Conservation (phyloP, 2,113 vertebrate genomes). For the Centropristis striata region DNA sequence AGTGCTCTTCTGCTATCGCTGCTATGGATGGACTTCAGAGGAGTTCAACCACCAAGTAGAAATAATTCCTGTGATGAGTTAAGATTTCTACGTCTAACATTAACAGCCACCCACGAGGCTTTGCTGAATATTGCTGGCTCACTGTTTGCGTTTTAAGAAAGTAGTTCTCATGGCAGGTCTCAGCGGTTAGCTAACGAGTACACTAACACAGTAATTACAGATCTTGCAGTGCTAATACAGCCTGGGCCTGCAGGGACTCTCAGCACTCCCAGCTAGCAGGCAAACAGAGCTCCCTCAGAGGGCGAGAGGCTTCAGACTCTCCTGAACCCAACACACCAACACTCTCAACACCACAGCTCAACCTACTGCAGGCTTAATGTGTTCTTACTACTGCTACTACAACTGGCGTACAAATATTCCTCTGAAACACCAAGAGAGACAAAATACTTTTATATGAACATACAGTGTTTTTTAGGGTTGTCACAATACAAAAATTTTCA, state of each 20-base stretch:
- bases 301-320: neutral
- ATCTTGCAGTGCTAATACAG: neutral
- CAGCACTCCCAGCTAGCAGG: conserved; percentile 9
- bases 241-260: conserved; percentile 16
- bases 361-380: neutral
- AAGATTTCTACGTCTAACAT: neutral
- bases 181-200: conserved; percentile 21
- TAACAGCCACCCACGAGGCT: rapidly evolving
- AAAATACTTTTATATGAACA: neutral
- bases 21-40: neutral
- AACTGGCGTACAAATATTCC: neutral
- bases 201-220: conserved; percentile 25
- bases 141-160: neutral
- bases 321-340: neutral
- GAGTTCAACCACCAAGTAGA: neutral
- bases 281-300: conserved; percentile 39
- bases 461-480: no score
- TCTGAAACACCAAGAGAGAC: neutral
- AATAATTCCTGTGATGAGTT: neutral
- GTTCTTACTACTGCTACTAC: neutral
- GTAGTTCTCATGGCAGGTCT: neutral
- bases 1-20: neutral
- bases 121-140: neutral
- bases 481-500: no score
- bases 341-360: neutral